Evolutionary conservation across 2,797 vertebrate genomes (phyloP), one percentile per base, ranked within the genome.

Genomic region (Sitta carolinensis): DNA sequence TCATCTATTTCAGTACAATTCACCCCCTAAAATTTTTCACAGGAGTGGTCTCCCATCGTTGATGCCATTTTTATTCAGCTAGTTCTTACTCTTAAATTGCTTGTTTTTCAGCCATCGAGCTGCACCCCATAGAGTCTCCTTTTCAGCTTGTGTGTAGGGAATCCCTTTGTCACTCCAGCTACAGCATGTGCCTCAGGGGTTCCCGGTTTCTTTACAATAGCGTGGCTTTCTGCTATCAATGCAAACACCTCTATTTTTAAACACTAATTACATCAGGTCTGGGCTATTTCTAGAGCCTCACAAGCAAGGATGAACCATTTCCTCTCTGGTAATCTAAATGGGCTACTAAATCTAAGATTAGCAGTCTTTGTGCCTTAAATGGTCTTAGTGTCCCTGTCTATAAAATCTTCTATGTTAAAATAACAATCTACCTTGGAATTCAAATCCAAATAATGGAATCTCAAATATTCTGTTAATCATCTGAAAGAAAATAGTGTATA

Each of bases 231-330:
- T 70, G 43, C 54, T 93, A n/a, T 66, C 50, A 79, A 2, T 74
- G 66, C 32, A 90, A 94, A 80, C 2, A 1, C 42, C 16, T 95
- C 94, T 96, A 92, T 95, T 95, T 96, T 90, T 92, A 96, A 94
- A 27, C 55, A 68, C 43, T 25, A 13, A 19, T 94, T 94, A 68
- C 61, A 89, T 94, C 72, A 92, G 69, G 55, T 82, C 52, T 30
- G 32, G 34, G 40, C 68, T 95, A 95, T 95, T 96, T 95, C 86
- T 92, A 91, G 92, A 84, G 30, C 23, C 40, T 80, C 32, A 78
- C 78, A 84, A 89, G 32, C 36, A 77, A 79, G 62, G 91, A 87
- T 91, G 93, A 94, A 70, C 66, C 58, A 87, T 91, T 95, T 92
- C 89, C 75, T 90, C 72, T 87, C 78, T 58, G 34, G 67, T 95